A percentile compares a stretch with the other conserved stretches of the same genome.
phyloP scores from a whole-genome alignment of 2,888 invertebrate genomes.

The Rhyacophila evoluta region DNA sequence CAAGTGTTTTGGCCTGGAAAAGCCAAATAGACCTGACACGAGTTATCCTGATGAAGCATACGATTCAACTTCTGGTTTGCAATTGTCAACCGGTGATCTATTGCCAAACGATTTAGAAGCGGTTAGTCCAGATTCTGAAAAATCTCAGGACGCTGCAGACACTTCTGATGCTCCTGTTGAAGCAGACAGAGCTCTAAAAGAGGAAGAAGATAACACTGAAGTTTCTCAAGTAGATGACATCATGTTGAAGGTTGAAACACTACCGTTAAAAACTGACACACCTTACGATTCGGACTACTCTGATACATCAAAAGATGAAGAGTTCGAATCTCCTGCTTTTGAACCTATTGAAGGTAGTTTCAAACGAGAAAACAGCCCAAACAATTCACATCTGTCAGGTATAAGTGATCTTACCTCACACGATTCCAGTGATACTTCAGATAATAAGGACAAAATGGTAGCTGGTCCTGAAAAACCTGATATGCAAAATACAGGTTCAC shows the following conservation, averaged over 20 bases:
- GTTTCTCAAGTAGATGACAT: slow-evolving; percentile 54
- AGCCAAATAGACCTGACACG: slow-evolving; percentile 69
- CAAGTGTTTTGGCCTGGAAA: slow-evolving; percentile 84
- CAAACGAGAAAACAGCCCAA: slow-evolving; percentile 68
- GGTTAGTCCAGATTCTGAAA: slow-evolving; percentile 83
- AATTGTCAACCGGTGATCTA: slow-evolving; percentile 69
- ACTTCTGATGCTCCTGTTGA: neutral
- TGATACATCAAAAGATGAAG: slow-evolving; percentile 67
- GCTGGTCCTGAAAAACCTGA: slow-evolving; percentile 61
- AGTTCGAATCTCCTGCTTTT: slow-evolving; percentile 76
- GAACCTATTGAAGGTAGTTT: slow-evolving; percentile 71
- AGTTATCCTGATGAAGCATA: slow-evolving; percentile 58
- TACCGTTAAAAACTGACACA: slow-evolving; percentile 44
- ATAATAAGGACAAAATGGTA: slow-evolving; percentile 62
- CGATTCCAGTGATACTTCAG: slow-evolving; percentile 59
- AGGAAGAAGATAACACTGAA: slow-evolving; percentile 54
- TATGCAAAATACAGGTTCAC: slow-evolving; percentile 70
- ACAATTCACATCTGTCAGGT: slow-evolving; percentile 72
- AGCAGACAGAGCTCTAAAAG: slow-evolving; percentile 50
- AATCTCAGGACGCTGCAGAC: slow-evolving; percentile 65
- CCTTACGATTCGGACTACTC: slow-evolving; percentile 58
- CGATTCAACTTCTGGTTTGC: slow-evolving; percentile 56
- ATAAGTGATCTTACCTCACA: slow-evolving; percentile 63
- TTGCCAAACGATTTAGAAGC: slow-evolving; percentile 84
- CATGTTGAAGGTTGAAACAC: slow-evolving; percentile 51